Conservation (phyloP, 1,140 invertebrate genomes). For the Drosophila murphyi region DNA sequence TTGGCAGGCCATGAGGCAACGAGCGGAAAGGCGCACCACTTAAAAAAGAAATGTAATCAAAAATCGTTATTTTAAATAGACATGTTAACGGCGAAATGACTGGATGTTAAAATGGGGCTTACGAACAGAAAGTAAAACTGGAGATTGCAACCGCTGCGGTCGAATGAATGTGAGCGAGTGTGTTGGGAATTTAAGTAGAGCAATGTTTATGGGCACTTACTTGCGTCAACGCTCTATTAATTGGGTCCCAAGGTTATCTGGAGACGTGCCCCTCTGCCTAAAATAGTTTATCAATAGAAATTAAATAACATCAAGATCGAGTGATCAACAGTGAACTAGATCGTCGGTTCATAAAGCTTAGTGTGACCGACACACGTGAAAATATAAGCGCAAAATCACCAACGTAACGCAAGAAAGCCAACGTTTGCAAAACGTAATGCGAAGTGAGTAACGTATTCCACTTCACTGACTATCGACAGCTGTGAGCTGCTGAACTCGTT, state of each 20-base stretch:
- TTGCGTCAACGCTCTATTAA: slow-evolving; percentile 62
- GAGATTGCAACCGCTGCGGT: slow-evolving; percentile 35
- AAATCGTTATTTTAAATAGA: neutral
- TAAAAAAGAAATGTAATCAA: slow-evolving; percentile 11
- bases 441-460: neutral
- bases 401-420: neutral
- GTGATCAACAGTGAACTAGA: slow-evolving; percentile 24
- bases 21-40: slow-evolving; percentile 56
- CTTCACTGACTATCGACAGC: neutral
- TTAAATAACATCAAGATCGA: slow-evolving; percentile 64
- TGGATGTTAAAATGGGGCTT: slow-evolving; percentile 10
- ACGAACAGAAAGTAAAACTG: slow-evolving; percentile 2
- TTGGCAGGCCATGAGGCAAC: slow-evolving; percentile 47
- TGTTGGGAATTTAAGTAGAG: slow-evolving; percentile 16
- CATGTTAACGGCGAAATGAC: neutral
- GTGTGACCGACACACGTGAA: slow-evolving; percentile 9
- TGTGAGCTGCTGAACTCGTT: neutral
- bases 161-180: slow-evolving; percentile 55
- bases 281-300: slow-evolving; percentile 63
- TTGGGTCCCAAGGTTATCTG: slow-evolving; percentile 67
- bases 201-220: slow-evolving; percentile 39
- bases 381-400: neutral
- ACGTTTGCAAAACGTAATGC: neutral
- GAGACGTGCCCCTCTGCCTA: slow-evolving; percentile 37
- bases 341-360: slow-evolving; percentile 24